These are phyloP conservation scores for Sarotherodon lohbergeri DNA, from an alignment of 2,113 vertebrate species.

Conservation along the genomic window DNA sequence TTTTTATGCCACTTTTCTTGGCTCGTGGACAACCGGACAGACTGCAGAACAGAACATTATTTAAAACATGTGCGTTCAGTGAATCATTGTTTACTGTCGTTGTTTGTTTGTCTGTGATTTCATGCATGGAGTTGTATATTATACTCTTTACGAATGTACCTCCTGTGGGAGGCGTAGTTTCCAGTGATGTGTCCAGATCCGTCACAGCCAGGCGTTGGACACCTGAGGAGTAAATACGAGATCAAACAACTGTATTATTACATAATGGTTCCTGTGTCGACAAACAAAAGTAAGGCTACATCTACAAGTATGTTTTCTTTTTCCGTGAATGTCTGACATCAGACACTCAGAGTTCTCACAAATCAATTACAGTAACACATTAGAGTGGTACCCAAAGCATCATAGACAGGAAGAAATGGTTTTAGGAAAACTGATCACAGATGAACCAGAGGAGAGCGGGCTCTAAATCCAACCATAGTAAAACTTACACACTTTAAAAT, in stretches of 20 bases:
- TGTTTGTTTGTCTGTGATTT: not conserved
- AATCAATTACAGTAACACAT: not conserved
- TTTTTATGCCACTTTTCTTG: conserved; percentile 94
- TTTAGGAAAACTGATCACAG: not conserved
- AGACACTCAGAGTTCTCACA: not conserved
- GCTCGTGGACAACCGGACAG: conserved; percentile 95
- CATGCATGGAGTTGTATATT: conserved; percentile 40
- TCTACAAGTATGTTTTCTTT: not conserved
- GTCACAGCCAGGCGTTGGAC: conserved; percentile 95
- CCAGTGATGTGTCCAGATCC: conserved; percentile 98
- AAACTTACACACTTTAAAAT: not conserved
- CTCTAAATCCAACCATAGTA: not conserved
- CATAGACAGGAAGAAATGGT: not conserved
- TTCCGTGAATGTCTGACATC: not conserved
- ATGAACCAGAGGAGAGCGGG: not conserved
- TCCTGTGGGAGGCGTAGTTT: conserved; percentile 98
- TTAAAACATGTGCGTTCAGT: not conserved
- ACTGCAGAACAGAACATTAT: conserved; percentile 60
- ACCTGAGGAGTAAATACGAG: conserved; percentile 70
- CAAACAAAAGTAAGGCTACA: not conserved
- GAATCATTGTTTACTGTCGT: not conserved
- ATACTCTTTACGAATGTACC: conserved; percentile 67
- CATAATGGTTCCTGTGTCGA: not conserved
- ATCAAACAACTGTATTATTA: not conserved
- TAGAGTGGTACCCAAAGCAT: not conserved